These are phyloP conservation scores for Phoenicopterus ruber DNA, from an alignment of 2,113 vertebrate genomes.

Conservation along the genomic window DNA sequence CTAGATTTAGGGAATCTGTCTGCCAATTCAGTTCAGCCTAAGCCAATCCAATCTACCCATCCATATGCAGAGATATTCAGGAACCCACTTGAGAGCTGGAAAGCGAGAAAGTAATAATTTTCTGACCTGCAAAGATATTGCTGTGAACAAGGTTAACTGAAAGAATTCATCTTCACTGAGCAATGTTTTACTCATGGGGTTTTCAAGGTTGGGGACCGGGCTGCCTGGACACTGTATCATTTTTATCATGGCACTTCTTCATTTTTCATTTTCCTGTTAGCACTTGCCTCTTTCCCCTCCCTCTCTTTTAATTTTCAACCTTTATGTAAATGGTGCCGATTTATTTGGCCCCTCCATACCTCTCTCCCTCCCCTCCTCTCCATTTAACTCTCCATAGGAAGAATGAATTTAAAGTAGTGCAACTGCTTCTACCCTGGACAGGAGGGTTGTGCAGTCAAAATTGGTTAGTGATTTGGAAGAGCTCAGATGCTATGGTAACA, in stretches of 20 bases:
- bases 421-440: background rate
- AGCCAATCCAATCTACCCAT: constrained; percentile 1
- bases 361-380: background rate
- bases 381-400: background rate
- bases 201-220: constrained; percentile 15
- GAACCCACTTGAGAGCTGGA: background rate
- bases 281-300: background rate
- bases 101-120: constrained; percentile 24
- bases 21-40: background rate
- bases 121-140: constrained; percentile 38
- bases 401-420: background rate
- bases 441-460: background rate
- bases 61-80: constrained; percentile 1
- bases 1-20: background rate
- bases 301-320: constrained; percentile 8
- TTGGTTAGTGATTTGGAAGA: background rate
- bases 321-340: background rate
- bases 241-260: constrained; percentile 7
- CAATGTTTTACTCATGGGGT: background rate
- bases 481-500: background rate
- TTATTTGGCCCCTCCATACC: background rate
- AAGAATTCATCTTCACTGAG: background rate
- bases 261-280: background rate
- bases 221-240: background rate
- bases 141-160: constrained; percentile 8